Conservation (phyloP, 2,797 vertebrate species). For the Vultur gryphus region DNA sequence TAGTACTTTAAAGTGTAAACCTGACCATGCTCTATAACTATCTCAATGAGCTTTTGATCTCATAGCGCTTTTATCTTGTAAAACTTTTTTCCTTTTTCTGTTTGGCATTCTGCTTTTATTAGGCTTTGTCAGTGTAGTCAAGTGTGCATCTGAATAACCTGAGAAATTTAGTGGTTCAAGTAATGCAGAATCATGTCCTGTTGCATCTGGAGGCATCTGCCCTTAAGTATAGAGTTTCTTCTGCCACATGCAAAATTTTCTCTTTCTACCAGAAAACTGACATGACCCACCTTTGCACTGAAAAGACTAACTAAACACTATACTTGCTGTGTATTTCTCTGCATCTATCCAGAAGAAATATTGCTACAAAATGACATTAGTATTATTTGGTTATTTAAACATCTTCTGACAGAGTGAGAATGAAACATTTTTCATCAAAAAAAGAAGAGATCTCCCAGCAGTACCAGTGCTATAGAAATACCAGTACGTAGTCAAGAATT, state of each 20-base stretch:
- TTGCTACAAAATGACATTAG: neutral
- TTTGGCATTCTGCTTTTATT: neutral
- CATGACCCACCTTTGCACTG: neutral
- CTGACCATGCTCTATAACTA: neutral
- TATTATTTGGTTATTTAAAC: neutral
- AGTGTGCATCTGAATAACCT: neutral
- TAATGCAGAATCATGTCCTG: neutral
- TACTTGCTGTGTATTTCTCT: neutral
- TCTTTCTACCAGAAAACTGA: neutral
- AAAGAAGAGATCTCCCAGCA: neutral
- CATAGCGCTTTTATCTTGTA: neutral
- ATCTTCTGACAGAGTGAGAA: neutral
- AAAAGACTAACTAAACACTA: neutral
- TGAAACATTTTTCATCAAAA: neutral
- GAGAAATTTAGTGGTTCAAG: neutral
- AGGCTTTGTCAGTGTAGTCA: neutral
- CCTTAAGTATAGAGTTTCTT: neutral
- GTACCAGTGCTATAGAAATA: neutral
- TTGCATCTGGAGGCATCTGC: neutral
- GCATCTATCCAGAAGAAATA: neutral
- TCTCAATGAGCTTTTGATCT: neutral
- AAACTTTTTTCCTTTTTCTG: neutral
- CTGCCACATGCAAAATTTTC: neutral
- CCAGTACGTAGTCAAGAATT: neutral
- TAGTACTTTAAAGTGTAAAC: neutral